Base-by-base conservation (phyloP, 1,140 invertebrate species). In the Bathynomus jamesi region DNA sequence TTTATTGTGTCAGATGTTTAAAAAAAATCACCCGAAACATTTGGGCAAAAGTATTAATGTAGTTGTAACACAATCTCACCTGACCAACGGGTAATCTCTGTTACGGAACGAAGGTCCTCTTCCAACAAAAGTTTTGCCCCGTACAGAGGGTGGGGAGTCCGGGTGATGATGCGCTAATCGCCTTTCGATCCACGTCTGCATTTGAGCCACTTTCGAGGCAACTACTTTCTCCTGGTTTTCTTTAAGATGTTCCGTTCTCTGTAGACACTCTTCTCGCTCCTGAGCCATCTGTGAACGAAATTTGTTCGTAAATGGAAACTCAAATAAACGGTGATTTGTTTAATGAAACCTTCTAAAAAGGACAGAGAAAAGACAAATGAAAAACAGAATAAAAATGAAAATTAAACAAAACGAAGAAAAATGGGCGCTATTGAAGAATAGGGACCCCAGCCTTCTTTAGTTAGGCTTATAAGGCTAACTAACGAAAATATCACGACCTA, bases 161-260 rank as follows among this genome's bases (percentile, higher is more conserved):
- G 30, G 62, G 25, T 21, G 61, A 68, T 65, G 68, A 60, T 40
- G 40, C 64, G 32, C 73, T 40, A 78, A 53, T 27, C 76, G 72
- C n/a, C 72, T 71, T 31, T 76, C 85, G 8, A 90, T 76, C 84
- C 87, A 90, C 70, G 90, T 87, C 74, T 89, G 88, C 28, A 92
- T 82, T 76, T 89, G 87, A 61, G 85, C 81, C 64, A 88, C 85
- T 61, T 87, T 85, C 65, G 87, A 87, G 74, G 89, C 87, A 73
- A 88, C 88, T 53, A 87, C 80, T 0, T 86, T 83, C 73, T 87
- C 83, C 80, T 89, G 87, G 13, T 85, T 86, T 17, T 86, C 86
- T 69, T 89, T 86, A 67, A 86, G 86, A 65, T 75, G 40, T 28
- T 78, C 64, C 61, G 70, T 70, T 79, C 79, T 71, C 81, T 76